Evolutionary conservation across 2,888 invertebrate genomes (phyloP).

Genomic region (Tipula unca): DNA sequence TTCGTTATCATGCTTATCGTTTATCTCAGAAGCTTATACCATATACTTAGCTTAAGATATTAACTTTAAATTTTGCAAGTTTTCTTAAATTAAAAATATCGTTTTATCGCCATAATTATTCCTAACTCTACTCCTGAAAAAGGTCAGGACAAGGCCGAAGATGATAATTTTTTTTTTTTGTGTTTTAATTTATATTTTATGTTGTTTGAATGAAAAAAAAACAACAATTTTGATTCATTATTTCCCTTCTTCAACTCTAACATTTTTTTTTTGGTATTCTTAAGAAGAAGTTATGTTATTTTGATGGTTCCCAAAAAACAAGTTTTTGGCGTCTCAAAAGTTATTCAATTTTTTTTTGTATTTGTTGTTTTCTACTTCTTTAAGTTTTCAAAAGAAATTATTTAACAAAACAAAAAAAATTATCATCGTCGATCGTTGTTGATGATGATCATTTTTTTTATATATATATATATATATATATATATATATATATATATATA

Average conservation of each 20-base stretch:
- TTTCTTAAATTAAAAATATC: no score
- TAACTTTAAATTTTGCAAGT: no score
- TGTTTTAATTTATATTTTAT: conserved; percentile 2
- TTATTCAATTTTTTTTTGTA: not conserved
- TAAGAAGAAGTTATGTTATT: not conserved
- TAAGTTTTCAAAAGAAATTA: not conserved
- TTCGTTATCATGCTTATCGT: no score
- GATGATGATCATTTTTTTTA: not conserved
- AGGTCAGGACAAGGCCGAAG: conserved; percentile 14
- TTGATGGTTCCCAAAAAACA: not conserved
- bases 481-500: no score
- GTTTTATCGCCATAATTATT: not conserved
- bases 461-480: no score
- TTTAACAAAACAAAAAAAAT: not conserved
- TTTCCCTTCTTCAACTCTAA: not conserved
- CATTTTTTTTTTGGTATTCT: not conserved
- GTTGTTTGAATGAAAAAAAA: not conserved
- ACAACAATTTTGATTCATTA: not conserved
- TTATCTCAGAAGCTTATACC: no score
- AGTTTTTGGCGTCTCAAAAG: not conserved
- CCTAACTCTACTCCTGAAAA: not conserved
- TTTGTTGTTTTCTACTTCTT: not conserved
- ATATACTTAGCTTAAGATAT: no score
- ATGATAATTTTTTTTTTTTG: not conserved
- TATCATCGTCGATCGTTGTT: not conserved